These are phyloP conservation scores for Archegozetes longisetosus DNA, from an alignment of 1,140 invertebrate genomes.

Conservation along the genomic window DNA sequence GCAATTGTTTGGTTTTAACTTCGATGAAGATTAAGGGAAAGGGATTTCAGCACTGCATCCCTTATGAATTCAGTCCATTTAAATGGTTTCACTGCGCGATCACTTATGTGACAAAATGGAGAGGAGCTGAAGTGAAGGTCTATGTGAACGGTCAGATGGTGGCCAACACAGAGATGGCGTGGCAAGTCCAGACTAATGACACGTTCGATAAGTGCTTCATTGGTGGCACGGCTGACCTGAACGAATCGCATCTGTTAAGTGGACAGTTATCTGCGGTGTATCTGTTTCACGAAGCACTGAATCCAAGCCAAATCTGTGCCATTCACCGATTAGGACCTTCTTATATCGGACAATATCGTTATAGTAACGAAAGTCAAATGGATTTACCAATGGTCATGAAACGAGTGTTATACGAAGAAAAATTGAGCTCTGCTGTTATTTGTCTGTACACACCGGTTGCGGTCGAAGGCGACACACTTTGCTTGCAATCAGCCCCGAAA, in stretches of 20 bases:
- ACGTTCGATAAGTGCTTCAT: conserved; percentile 99
- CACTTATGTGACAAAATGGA: conserved; percentile 13
- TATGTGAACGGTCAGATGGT: conserved; percentile 95
- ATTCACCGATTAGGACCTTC: conserved; percentile 88
- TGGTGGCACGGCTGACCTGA: conserved; percentile 78
- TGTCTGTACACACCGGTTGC: conserved; percentile 99
- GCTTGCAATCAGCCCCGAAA: conserved; percentile 91
- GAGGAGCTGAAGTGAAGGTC: conserved; percentile 71
- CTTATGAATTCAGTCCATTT: conserved; percentile 91
- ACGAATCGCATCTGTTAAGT: conserved; percentile 89
- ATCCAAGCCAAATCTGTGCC: conserved; percentile 88
- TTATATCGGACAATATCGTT: conserved; percentile 60
- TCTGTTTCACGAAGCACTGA: conserved; percentile 88
- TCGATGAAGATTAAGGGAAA: conserved; percentile 98
- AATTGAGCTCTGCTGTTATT: conserved; percentile 85
- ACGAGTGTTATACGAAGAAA: conserved; percentile 93
- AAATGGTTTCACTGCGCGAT: conserved; percentile 18
- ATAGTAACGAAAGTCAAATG: conserved; percentile 18
- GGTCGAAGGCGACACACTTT: conserved; percentile 68
- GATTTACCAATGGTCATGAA: conserved; percentile 25
- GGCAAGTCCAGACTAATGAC: conserved; percentile 93
- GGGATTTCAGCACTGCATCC: conserved; percentile 98
- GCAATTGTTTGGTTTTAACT: conserved; percentile 92
- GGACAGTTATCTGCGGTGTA: conserved; percentile 99
- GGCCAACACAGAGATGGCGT: conserved; percentile 94